Evolutionary conservation across 2,888 invertebrate species (phyloP), one percentile per base, ranked within the genome.

Genomic region (Phrixothrix hirtus): DNA sequence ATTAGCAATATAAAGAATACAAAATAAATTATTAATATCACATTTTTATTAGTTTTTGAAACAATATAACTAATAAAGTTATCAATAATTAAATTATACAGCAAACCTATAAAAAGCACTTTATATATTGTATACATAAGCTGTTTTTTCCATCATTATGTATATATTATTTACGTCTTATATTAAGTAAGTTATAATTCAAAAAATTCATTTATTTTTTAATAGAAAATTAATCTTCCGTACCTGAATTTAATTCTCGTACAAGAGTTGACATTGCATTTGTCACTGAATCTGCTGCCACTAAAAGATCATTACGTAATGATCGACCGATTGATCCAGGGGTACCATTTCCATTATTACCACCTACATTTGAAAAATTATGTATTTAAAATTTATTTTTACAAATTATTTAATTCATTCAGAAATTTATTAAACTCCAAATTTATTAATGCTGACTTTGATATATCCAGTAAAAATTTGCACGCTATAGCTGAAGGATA

Each of bases 251-350:
- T 44, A 97, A 84, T 80, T 98, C 97, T 75, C 93, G 84, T 64
- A 98, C 97, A 64, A 98, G 84, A 15, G 94, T 93, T 25, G 95
- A 95, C 95, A 98, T 97, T 56, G 97, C 97, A 77, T 93, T 93
- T 55, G 97, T 96, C 63, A 98, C 96, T 16, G 94, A 95, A 78
- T 97, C 97, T 32, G 97, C 97, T 35, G 97, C 96, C 69, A 92
- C 90, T 62, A 97, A 82, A 45, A 98, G 83, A 77, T 95, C 95
- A 71, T 92, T 91, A 67, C 90, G 81, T 41, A 91, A 81, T 62
- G 83, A 87, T 65, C 88, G 80, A 59, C 82, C 80, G 61, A 71
- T 66, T 11, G 74, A 73, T 35, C 74, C 74, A 21, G 74, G 72
- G 13, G 74, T 75, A 14, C 73, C 72, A 54, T 74, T 75, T 10